phyloP scores from a whole-genome alignment of 2,113 vertebrate genomes.

The Chaetodon auriga region DNA sequence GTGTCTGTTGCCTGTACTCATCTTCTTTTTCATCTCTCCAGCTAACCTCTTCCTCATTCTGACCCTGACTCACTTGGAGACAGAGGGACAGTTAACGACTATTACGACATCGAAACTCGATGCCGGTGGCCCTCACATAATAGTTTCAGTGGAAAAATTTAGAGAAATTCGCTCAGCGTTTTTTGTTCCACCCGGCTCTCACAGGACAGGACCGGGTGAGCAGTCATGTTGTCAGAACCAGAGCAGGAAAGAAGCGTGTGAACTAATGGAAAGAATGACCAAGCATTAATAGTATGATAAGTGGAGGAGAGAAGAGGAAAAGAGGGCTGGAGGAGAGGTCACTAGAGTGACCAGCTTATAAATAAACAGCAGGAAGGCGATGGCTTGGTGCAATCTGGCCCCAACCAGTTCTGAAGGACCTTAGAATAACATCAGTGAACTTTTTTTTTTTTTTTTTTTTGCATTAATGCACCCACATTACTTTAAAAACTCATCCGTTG shows the following conservation, averaged over 20 bases:
- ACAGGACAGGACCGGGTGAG: constrained; percentile 45
- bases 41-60: constrained; percentile 77
- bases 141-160: constrained; percentile 73
- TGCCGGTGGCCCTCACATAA: constrained; percentile 48
- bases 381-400: constrained; percentile 50
- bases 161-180: constrained; percentile 65
- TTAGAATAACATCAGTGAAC: not conserved
- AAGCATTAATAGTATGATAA: constrained; percentile 59
- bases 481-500: constrained; percentile 17
- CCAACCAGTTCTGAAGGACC: constrained; percentile 39
- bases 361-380: constrained; percentile 64
- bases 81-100: constrained; percentile 54
- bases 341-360: constrained; percentile 55
- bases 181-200: constrained; percentile 44
- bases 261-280: constrained; percentile 77
- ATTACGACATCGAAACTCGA: constrained; percentile 79
- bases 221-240: constrained; percentile 65
- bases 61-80: constrained; percentile 73
- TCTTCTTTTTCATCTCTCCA: constrained; percentile 63
- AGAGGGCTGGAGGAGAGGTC: constrained; percentile 48
- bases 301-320: constrained; percentile 52
- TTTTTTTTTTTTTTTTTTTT: not conserved
- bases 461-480: not conserved
- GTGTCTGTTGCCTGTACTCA: constrained; percentile 31
- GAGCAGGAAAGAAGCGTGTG: constrained; percentile 60